Conservation (phyloP, 2,797 vertebrate genomes). For the Oceanodroma leucorhoa region DNA sequence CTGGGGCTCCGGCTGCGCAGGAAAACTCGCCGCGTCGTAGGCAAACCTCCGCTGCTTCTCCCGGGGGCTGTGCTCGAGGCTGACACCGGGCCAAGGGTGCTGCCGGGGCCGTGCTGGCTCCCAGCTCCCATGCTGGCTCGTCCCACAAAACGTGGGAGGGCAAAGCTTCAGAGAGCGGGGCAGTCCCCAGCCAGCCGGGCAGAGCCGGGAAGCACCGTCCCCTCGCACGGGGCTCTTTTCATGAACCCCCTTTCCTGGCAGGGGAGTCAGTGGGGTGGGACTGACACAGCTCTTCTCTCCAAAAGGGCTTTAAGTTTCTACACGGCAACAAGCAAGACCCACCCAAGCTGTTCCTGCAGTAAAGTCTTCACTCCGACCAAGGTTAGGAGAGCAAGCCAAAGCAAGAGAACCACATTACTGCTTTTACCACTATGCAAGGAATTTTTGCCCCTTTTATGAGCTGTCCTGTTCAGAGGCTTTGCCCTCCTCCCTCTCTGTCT, state of each 20-base stretch:
- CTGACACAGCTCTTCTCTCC: background rate
- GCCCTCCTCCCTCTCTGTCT: background rate
- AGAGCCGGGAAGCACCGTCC: background rate
- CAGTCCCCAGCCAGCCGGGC: background rate
- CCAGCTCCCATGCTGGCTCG: fast-evolving
- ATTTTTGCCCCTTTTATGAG: background rate
- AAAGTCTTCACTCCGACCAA: background rate
- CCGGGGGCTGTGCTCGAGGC: background rate
- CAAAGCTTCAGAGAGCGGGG: background rate
- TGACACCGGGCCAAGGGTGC: background rate
- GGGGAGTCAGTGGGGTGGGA: background rate
- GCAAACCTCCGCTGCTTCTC: background rate
- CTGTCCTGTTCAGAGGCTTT: background rate
- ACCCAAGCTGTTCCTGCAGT: background rate
- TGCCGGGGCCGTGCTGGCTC: fast-evolving
- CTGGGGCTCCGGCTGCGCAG: fast-evolving
- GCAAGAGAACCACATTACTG: background rate
- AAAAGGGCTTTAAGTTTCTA: background rate
- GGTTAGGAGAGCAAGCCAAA: background rate
- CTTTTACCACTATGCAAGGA: background rate
- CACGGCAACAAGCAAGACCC: background rate
- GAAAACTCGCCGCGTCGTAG: no score
- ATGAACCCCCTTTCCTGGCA: background rate
- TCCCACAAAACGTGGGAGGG: background rate
- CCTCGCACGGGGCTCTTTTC: background rate